Evolutionary conservation across 2,888 invertebrate species (phyloP), one percentile per base, ranked within the genome.

Genomic region (Tiliacea citrago): DNA sequence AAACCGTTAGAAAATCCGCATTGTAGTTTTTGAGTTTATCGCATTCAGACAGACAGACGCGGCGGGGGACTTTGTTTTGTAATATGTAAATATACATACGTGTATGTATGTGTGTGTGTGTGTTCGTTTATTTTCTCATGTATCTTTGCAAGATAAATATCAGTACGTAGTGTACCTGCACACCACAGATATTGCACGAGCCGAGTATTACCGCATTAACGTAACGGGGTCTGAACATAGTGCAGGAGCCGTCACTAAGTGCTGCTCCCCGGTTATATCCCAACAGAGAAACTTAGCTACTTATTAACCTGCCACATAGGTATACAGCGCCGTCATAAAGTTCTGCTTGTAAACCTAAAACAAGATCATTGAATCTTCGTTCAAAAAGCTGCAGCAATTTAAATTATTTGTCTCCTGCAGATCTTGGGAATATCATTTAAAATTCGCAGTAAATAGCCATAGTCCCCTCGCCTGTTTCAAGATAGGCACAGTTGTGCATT

Each of bases 211-310:
- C 51, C 16, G 57, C 62, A 85, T 82, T 85, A 85, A 82, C 58
- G 51, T 82, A 85, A 82, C 82, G 82, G 85, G 21, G 42, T 47
- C 68, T 82, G 85, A 82, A 85, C 72, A 82, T 21, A 75, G 77
- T 18, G 66, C 66, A 65, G 66, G 53, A 39, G 69, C 74, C 57
- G 18, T 9, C 13, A 39, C 67, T 61, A 13, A 51, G 62, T 9
- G 42, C 81, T 24, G 84, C 69, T 69, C 55, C 57, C 21, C 73
- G 66, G 53, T 74, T 79, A n/a, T 29, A 58, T 39, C 60, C 47
- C 21, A 13, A 24, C 63, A 58, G 70, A 61, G 75, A 71, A 57
- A 68, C 24, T 24, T 45, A 65, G 42, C 39, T 49, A 45, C 58
- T 53, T 75, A 76, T 61, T 75, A 75, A 29, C 39, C 60, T 39